A percentile compares a stretch with the other conserved stretches of the same genome.
These are phyloP conservation scores for Ochropleura plecta DNA, from an alignment of 2,888 invertebrate genomes.

Conservation along the genomic window DNA sequence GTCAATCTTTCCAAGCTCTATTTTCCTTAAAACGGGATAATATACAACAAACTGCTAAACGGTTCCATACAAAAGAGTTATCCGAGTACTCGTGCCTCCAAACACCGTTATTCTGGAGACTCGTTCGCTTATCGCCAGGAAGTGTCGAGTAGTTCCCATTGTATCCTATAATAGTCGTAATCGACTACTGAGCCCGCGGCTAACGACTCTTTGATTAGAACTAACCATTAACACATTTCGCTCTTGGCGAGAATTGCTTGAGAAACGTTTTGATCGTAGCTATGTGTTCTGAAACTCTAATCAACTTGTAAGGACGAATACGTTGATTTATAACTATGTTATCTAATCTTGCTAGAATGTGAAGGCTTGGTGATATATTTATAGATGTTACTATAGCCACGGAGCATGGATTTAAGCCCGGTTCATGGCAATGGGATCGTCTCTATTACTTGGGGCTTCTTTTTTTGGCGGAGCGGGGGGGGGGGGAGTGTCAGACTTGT, in stretches of 20 bases:
- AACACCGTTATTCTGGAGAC: conserved; percentile 47
- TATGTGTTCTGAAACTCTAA: conserved; percentile 60
- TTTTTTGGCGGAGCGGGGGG: too few species aligned
- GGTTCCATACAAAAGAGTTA: conserved; percentile 54
- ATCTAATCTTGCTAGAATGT: conserved; percentile 42
- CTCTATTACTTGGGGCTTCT: too few species aligned
- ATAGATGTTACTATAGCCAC: neutral
- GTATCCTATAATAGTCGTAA: conserved; percentile 80
- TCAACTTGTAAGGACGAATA: conserved; percentile 49
- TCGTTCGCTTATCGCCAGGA: conserved; percentile 75
- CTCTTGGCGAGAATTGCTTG: conserved; percentile 65
- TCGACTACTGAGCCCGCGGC: conserved; percentile 79
- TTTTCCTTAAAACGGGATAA: conserved; percentile 44
- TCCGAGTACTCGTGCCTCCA: conserved; percentile 49
- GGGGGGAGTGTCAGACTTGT: too few species aligned
- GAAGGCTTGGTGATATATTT: conserved; percentile 7
- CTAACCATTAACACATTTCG: conserved; percentile 78
- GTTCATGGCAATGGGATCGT: too few species aligned
- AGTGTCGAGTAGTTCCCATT: conserved; percentile 80
- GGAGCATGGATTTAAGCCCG: too few species aligned
- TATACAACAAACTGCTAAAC: conserved; percentile 37
- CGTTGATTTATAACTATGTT: conserved; percentile 57
- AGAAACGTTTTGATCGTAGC: conserved; percentile 58
- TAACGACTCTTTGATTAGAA: conserved; percentile 86
- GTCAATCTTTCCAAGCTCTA: conserved; percentile 26